These are phyloP conservation scores for Heliconius cydno DNA, from an alignment of 2,888 invertebrate species.

Conservation along the genomic window DNA sequence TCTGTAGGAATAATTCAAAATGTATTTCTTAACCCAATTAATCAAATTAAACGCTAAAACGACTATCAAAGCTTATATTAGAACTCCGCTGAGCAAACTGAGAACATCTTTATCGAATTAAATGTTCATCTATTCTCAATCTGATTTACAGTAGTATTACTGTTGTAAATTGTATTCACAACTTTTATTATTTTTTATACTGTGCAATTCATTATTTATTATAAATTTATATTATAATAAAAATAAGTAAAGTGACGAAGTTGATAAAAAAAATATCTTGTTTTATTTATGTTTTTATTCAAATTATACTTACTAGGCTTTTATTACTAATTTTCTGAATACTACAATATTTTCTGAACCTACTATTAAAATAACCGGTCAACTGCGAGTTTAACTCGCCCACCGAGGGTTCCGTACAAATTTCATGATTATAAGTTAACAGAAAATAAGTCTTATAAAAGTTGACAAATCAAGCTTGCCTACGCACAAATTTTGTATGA, in stretches of 20 bases:
- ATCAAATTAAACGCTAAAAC: slow-evolving; percentile 27
- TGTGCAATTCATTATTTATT: background rate
- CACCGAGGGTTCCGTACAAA: too few relatives aligned
- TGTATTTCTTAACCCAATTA: slow-evolving; percentile 18
- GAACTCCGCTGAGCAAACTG: slow-evolving; percentile 32
- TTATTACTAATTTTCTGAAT: too few relatives aligned
- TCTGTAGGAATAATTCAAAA: background rate
- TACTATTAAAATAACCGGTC: too few relatives aligned
- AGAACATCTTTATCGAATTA: slow-evolving; percentile 30
- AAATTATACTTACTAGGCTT: too few relatives aligned
- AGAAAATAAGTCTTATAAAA: too few relatives aligned
- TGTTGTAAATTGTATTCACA: background rate
- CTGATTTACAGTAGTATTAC: background rate
- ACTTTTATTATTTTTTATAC: background rate
- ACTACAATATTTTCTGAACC: too few relatives aligned
- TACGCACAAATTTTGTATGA: too few relatives aligned
- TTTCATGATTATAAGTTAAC: too few relatives aligned
- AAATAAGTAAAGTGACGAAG: background rate
- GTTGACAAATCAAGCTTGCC: too few relatives aligned
- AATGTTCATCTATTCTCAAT: slow-evolving; percentile 24
- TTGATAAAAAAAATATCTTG: background rate
- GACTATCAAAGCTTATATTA: slow-evolving; percentile 31
- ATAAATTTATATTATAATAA: background rate
- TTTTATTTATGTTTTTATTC: too few relatives aligned
- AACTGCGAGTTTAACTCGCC: too few relatives aligned